phyloP scores from a whole-genome alignment of 1,140 invertebrate species.

The Diploscapter pachys region DNA sequence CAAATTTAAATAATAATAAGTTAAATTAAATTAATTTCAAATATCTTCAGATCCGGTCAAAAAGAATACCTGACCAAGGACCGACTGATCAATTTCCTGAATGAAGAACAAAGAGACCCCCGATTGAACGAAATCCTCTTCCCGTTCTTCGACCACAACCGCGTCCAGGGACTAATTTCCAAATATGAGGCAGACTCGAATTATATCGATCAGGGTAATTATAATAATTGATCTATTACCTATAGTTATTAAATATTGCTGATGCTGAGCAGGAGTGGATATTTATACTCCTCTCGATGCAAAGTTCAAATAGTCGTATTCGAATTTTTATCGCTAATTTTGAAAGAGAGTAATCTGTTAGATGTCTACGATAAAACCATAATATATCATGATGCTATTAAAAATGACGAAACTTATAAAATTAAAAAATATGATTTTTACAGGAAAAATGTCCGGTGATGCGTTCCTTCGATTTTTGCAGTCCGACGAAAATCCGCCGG shows the following conservation, averaged over 20 bases:
- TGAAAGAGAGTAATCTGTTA: no score
- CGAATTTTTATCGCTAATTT: no score
- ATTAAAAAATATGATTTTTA: slow-evolving; percentile 5
- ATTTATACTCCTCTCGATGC: no score
- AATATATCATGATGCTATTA: no score
- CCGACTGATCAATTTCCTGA: slow-evolving; percentile 89
- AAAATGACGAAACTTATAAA: no score
- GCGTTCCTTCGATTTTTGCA: slow-evolving; percentile 93
- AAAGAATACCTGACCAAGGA: slow-evolving; percentile 62
- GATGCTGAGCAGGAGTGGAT: no score
- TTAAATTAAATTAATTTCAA: not conserved
- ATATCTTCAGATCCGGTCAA: slow-evolving; percentile 57
- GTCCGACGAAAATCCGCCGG: slow-evolving; percentile 98
- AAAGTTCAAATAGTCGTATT: no score
- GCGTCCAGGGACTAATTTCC: slow-evolving; percentile 85
- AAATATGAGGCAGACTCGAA: slow-evolving; percentile 86
- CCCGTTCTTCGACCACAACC: slow-evolving; percentile 90
- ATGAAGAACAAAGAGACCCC: slow-evolving; percentile 92
- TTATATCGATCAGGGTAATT: slow-evolving; percentile 73
- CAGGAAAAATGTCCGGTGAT: slow-evolving; percentile 75
- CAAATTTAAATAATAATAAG: no score
- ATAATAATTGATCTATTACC: not conserved
- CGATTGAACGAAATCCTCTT: slow-evolving; percentile 96
- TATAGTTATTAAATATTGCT: no score
- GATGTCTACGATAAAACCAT: no score